Conservation (phyloP, 2,797 vertebrate genomes). For the Brotula barbata region DNA sequence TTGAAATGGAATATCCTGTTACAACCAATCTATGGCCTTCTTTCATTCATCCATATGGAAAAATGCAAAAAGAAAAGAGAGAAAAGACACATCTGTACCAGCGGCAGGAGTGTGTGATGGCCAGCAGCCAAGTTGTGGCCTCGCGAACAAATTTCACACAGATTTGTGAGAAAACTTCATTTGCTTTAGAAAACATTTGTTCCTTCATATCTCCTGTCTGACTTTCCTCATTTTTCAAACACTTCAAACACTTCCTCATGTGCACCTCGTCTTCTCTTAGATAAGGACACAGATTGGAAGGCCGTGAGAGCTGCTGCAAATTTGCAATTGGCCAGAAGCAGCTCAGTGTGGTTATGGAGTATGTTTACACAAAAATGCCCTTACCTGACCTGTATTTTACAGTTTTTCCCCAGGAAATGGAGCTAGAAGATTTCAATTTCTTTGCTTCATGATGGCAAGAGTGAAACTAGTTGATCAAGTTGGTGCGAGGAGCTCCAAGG, state of each 20-base stretch:
- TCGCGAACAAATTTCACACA: conserved; percentile 42
- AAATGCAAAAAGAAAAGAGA: too few species aligned
- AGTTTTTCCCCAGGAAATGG: background rate
- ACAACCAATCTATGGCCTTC: conserved; percentile 9
- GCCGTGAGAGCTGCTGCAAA: too few species aligned
- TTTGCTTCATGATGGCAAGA: too few species aligned
- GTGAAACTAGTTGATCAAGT: conserved; percentile 12
- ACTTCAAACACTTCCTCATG: conserved; percentile 19
- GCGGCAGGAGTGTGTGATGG: conserved; percentile 21
- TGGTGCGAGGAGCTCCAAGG: conserved; percentile 20
- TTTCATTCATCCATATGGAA: background rate
- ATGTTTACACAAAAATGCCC: conserved; percentile 27
- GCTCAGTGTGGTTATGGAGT: conserved; percentile 12
- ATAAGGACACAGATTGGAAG: too few species aligned
- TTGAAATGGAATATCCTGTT: background rate
- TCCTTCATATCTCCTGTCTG: conserved; percentile 7
- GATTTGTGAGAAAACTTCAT: conserved; percentile 53
- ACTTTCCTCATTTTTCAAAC: conserved; percentile 9
- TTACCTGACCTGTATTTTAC: conserved; percentile 12
- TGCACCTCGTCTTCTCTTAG: conserved; percentile 10
- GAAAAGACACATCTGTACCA: conserved; percentile 12
- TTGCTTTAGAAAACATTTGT: conserved; percentile 30
- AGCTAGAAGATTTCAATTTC: background rate
- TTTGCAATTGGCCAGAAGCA: conserved; percentile 9
- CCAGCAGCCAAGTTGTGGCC: conserved; percentile 18